Conservation (phyloP, 2,888 invertebrate genomes). For the Noctua fimbriata region DNA sequence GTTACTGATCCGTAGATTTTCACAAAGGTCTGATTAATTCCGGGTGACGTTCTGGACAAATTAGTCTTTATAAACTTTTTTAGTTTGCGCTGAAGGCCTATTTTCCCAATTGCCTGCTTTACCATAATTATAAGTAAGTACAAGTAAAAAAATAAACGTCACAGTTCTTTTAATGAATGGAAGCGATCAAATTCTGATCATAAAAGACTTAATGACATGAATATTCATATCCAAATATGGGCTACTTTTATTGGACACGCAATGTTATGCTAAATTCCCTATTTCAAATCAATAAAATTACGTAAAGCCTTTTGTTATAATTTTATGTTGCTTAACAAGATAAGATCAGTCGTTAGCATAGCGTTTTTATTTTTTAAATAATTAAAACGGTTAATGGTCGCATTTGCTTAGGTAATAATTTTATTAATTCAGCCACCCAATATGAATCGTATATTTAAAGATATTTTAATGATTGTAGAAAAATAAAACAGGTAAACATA, state of each 20-base stretch:
- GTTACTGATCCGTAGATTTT: neutral
- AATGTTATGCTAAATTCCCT: slow-evolving; percentile 47
- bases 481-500: neutral
- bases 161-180: neutral
- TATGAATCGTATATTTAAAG: neutral
- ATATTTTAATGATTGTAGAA: neutral
- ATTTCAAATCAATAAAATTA: slow-evolving; percentile 40
- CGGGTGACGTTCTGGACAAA: neutral
- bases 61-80: neutral
- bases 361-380: slow-evolving; percentile 18
- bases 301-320: slow-evolving; percentile 56
- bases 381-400: slow-evolving; percentile 3
- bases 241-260: slow-evolving; percentile 26
- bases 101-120: neutral
- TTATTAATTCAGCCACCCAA: neutral
- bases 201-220: neutral
- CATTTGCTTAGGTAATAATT: neutral
- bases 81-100: neutral
- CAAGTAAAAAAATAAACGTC: neutral
- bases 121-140: neutral
- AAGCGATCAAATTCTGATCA: neutral
- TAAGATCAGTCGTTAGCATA: slow-evolving; percentile 42
- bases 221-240: slow-evolving; percentile 32
- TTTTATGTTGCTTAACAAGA: slow-evolving; percentile 40
- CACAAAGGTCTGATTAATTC: neutral